Evolutionary conservation across 2,797 vertebrate species (phyloP).

Genomic region (Emydoidea blandingii): DNA sequence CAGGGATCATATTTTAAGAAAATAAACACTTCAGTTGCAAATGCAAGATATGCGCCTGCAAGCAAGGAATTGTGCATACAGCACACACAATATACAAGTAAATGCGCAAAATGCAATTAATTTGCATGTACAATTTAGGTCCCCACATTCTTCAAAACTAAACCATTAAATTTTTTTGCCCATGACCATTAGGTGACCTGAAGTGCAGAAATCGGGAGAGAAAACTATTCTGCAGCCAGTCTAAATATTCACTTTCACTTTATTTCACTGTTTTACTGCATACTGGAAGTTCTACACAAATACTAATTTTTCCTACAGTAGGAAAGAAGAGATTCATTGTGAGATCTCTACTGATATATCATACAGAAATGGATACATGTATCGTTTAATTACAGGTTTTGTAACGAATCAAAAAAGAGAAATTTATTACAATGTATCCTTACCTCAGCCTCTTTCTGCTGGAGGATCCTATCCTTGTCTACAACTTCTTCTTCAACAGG

Average conservation of each 20-base stretch:
- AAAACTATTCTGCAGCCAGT: not conserved
- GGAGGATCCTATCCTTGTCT: constrained; percentile 94
- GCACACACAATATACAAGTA: not conserved
- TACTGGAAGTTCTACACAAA: not conserved
- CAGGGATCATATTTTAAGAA: not conserved
- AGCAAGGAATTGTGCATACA: not conserved
- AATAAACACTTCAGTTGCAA: not conserved
- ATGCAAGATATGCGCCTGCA: not conserved
- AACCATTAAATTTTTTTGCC: fast-evolving
- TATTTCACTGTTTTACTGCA: not conserved
- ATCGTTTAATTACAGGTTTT: not conserved
- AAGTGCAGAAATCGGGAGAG: not conserved
- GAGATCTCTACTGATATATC: not conserved
- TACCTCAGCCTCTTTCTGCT: constrained; percentile 96
- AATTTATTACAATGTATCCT: constrained; percentile 17
- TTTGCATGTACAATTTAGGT: not conserved
- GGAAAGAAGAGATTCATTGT: not conserved
- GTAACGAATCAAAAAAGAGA: not conserved
- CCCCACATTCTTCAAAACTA: not conserved
- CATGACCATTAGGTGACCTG: fast-evolving
- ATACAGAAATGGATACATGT: not conserved
- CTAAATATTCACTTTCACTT: not conserved
- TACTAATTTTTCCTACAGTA: not conserved
- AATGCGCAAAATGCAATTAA: not conserved
- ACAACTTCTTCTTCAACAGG: constrained; percentile 91